phyloP scores from a whole-genome alignment of 1,140 invertebrate genomes.

The Nixonia krombeini region DNA sequence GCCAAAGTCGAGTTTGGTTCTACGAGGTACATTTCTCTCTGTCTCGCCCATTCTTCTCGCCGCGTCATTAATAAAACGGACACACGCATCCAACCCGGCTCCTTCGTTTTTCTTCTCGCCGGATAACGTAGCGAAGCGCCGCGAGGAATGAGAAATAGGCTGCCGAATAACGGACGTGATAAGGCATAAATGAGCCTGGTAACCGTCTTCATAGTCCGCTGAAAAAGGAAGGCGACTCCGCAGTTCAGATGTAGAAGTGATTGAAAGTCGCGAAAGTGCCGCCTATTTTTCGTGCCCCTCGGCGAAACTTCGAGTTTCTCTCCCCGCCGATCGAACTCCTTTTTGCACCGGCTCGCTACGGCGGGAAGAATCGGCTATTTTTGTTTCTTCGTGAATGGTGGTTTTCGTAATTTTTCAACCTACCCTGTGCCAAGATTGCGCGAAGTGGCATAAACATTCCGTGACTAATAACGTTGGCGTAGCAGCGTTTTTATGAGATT shows the following conservation, averaged over 20 bases:
- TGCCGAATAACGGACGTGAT: conserved; percentile 15
- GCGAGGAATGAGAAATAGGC: conserved; percentile 15
- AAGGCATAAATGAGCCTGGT: conserved; percentile 18
- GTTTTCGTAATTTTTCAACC: too few species aligned
- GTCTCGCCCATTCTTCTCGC: conserved; percentile 24
- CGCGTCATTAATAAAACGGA: conserved; percentile 35
- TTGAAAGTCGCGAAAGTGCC: not conserved
- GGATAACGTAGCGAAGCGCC: not conserved
- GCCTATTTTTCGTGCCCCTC: not conserved
- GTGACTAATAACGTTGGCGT: too few species aligned
- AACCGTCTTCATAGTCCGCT: not conserved
- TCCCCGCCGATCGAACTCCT: too few species aligned
- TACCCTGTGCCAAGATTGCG: too few species aligned
- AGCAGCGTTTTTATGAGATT: too few species aligned
- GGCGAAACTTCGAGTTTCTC: not conserved
- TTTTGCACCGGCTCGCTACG: too few species aligned
- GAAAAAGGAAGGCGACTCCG: not conserved
- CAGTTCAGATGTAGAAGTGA: too few species aligned
- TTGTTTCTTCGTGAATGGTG: too few species aligned
- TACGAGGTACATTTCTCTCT: conserved; percentile 38
- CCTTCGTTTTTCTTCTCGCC: conserved; percentile 3
- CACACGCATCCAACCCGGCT: not conserved
- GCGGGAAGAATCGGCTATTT: too few species aligned
- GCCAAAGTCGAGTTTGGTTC: conserved; percentile 22
- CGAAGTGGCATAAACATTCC: too few species aligned